These are phyloP conservation scores for Pammene fasciana DNA, from an alignment of 2,888 invertebrate genomes.

Conservation along the genomic window DNA sequence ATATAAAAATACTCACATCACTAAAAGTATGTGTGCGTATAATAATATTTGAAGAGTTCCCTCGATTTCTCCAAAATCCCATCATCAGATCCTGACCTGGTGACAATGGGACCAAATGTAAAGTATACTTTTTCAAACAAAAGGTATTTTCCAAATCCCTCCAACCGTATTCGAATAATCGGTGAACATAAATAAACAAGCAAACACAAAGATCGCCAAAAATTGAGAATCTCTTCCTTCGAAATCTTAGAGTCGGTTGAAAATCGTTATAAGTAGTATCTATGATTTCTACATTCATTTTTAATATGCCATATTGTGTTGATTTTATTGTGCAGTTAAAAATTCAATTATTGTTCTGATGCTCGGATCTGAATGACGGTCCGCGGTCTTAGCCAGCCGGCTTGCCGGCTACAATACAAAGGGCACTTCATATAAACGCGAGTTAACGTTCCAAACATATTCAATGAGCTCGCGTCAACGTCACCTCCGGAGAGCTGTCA, in stretches of 20 bases:
- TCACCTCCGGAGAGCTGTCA: constrained; percentile 63
- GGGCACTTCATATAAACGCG: constrained; percentile 62
- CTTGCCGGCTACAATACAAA: constrained; percentile 57
- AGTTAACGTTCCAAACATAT: constrained; percentile 58
- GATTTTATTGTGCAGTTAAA: constrained; percentile 38
- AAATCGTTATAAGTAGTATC: background rate
- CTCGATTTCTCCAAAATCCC: too few species aligned
- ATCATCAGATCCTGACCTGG: too few species aligned
- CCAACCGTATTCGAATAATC: too few species aligned
- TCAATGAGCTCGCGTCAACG: constrained; percentile 66
- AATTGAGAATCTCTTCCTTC: too few species aligned
- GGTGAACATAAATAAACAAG: too few species aligned
- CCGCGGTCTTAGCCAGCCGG: constrained; percentile 43
- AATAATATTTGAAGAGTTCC: too few species aligned
- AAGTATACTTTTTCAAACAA: too few species aligned
- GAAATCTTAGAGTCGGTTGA: background rate
- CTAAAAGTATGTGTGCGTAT: too few species aligned
- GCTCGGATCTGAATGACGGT: constrained; percentile 42
- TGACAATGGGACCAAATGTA: too few species aligned
- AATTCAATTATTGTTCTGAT: constrained; percentile 45
- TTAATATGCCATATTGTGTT: constrained; percentile 20
- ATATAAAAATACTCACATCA: too few species aligned
- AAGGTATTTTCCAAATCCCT: too few species aligned
- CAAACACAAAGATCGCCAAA: too few species aligned
- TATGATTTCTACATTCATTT: background rate